Evolutionary conservation across 2,888 invertebrate species (phyloP).

Genomic region (Ophion obscuratus): DNA sequence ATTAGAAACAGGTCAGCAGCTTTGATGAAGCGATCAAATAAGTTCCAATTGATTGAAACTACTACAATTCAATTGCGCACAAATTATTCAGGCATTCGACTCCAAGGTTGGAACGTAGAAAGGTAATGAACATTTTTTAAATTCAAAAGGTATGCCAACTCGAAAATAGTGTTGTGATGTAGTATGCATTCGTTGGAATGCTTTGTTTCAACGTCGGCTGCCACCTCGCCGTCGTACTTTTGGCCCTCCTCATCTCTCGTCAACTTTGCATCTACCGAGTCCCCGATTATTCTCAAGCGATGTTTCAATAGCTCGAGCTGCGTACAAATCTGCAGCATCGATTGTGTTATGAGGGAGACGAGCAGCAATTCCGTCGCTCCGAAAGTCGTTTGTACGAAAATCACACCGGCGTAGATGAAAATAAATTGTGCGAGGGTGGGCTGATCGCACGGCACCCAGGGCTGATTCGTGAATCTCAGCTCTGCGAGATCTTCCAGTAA

Average conservation of each 20-base stretch:
- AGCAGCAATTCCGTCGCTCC: background rate
- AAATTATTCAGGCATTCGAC: no score
- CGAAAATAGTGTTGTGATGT: conserved; percentile 29
- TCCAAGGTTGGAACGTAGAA: no score
- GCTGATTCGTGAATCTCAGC: background rate
- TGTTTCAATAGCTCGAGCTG: conserved; percentile 17
- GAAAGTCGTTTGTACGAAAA: conserved; percentile 12
- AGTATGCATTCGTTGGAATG: conserved; percentile 14
- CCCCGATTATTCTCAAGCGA: conserved; percentile 13
- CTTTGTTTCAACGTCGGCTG: background rate
- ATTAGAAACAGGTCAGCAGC: no score
- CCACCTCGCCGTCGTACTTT: background rate
- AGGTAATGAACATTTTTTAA: background rate
- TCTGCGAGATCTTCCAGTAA: conserved; percentile 7
- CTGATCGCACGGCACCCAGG: conserved; percentile 4
- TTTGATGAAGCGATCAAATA: no score
- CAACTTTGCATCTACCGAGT: background rate
- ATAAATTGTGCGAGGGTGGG: conserved; percentile 3
- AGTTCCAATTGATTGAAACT: no score
- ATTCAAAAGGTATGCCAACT: background rate
- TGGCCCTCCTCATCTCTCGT: background rate
- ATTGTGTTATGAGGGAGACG: conserved; percentile 10
- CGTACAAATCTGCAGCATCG: conserved; percentile 33
- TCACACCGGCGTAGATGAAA: background rate
- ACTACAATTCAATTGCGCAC: no score